A percentile compares a stretch with the other conserved stretches of the same genome.
Conservation (phyloP, 2,797 vertebrate species). For the Cirrhinus mrigala region DNA sequence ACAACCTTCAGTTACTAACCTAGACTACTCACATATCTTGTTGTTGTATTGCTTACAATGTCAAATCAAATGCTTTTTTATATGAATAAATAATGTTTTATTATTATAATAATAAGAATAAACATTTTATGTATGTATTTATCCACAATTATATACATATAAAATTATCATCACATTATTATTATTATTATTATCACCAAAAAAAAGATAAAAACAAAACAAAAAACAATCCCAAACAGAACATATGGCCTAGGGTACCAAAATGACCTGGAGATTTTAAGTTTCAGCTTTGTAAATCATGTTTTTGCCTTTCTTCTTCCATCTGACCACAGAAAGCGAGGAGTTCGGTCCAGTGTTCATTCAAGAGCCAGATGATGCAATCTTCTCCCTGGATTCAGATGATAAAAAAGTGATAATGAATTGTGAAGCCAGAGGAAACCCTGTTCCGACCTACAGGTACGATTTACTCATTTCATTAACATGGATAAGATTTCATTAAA, state of each 20-base stretch:
- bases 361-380: conserved; percentile 89
- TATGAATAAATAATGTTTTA: background rate
- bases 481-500: conserved; percentile 38
- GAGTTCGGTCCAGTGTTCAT: conserved; percentile 92
- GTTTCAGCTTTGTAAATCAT: background rate
- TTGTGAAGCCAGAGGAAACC: conserved; percentile 90
- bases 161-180: background rate
- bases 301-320: conserved; percentile 8
- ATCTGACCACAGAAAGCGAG: conserved; percentile 80
- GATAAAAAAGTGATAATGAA: conserved; percentile 91
- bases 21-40: background rate
- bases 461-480: conserved; percentile 42
- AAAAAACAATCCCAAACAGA: background rate
- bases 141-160: background rate
- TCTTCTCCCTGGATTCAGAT: conserved; percentile 89
- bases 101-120: too few relatives aligned
- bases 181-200: too few relatives aligned
- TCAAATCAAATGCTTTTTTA: background rate
- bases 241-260: background rate
- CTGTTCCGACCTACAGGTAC: conserved; percentile 90
- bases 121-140: background rate
- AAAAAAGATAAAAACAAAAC: too few relatives aligned
- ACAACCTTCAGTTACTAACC: background rate
- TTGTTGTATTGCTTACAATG: background rate
- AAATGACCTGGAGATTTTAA: background rate